phyloP scores from a whole-genome alignment of 2,888 invertebrate species.

The Nymphalis c-album region DNA sequence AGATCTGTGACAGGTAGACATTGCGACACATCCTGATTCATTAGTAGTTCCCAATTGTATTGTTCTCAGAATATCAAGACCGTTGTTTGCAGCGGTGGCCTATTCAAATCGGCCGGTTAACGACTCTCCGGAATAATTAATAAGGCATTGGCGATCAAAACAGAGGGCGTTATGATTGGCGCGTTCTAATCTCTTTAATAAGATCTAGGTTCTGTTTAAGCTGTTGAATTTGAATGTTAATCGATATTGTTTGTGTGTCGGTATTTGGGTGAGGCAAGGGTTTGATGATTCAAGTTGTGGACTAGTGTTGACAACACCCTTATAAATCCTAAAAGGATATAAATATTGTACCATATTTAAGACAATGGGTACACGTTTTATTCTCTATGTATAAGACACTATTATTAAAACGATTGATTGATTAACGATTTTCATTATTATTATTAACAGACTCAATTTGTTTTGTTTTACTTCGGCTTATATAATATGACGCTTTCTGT shows the following conservation, averaged over 20 bases:
- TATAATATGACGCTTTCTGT: too few species aligned
- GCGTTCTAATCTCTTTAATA: constrained; percentile 50
- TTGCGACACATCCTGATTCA: constrained; percentile 63
- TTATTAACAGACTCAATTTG: too few species aligned
- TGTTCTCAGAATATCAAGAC: constrained; percentile 70
- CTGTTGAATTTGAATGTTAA: constrained; percentile 14
- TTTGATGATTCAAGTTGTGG: constrained; percentile 7
- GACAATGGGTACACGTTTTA: too few species aligned
- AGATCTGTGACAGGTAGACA: constrained; percentile 49
- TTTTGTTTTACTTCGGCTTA: too few species aligned
- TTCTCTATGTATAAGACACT: too few species aligned
- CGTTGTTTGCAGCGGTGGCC: constrained; percentile 61
- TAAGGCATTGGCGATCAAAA: constrained; percentile 48
- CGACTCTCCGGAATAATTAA: constrained; percentile 67
- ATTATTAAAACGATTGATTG: too few species aligned
- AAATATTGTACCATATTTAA: too few species aligned
- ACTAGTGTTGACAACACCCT: background rate
- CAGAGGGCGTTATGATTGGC: constrained; percentile 42
- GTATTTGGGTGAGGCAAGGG: constrained; percentile 13
- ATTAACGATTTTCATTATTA: too few species aligned
- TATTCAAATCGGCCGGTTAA: constrained; percentile 58
- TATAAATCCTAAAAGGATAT: background rate
- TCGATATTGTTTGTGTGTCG: constrained; percentile 18
- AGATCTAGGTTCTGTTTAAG: constrained; percentile 38
- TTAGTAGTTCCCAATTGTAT: constrained; percentile 74